Evolutionary conservation across 1,140 invertebrate genomes (phyloP).

Genomic region (Rhopalosiphum padi): DNA sequence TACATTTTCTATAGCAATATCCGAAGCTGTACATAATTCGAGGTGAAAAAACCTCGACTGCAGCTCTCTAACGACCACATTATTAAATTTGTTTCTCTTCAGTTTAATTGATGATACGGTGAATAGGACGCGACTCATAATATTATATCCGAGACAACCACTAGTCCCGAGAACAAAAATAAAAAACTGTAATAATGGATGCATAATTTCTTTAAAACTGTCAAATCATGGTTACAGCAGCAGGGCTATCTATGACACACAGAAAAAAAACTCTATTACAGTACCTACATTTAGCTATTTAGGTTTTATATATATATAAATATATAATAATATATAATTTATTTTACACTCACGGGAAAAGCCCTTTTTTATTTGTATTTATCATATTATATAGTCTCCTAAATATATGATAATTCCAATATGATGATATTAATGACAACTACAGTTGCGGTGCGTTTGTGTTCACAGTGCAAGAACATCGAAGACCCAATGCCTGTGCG

Average conservation of each 20-base stretch:
- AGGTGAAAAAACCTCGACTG: neutral
- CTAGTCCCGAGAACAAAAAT: neutral
- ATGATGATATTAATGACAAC: neutral
- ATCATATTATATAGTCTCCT: neutral
- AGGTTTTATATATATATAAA: too few species aligned
- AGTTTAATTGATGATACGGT: neutral
- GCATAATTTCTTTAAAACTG: neutral
- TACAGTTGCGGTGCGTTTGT: neutral
- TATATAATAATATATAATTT: neutral
- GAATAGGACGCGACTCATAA: neutral
- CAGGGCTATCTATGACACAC: too few species aligned
- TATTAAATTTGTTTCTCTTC: neutral
- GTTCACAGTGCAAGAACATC: slow-evolving; percentile 60
- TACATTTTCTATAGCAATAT: neutral
- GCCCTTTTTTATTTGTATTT: neutral
- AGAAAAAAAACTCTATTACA: too few species aligned
- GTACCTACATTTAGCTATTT: too few species aligned
- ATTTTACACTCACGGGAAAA: neutral
- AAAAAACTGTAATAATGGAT: neutral
- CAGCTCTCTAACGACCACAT: neutral
- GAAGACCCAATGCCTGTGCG: slow-evolving; percentile 60
- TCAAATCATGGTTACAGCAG: neutral
- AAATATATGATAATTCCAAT: neutral
- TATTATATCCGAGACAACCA: neutral
- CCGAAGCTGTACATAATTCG: neutral